Evolutionary conservation across 2,888 invertebrate genomes (phyloP).

Genomic region (Eubasilissa splendida): DNA sequence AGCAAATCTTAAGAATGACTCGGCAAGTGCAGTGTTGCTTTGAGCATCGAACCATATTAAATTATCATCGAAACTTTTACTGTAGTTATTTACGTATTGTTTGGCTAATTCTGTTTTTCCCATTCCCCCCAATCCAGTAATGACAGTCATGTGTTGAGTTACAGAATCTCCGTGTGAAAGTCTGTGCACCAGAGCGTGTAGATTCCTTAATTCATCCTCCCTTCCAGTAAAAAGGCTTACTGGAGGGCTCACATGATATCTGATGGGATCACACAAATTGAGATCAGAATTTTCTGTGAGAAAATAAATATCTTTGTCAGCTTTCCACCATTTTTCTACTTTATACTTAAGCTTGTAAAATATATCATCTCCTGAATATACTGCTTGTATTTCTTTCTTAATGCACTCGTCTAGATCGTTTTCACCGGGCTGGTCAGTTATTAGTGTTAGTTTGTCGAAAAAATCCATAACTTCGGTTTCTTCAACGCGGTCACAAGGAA

Average conservation of each 20-base stretch:
- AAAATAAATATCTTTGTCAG: neutral
- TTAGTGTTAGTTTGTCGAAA: neutral
- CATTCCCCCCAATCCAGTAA: constrained; percentile 8
- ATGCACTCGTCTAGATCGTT: neutral
- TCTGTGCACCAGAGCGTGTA: neutral
- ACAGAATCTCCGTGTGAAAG: neutral
- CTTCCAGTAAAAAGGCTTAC: neutral
- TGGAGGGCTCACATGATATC: neutral
- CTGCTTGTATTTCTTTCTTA: neutral
- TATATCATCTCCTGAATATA: neutral
- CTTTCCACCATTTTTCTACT: constrained; percentile 15
- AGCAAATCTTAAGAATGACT: neutral
- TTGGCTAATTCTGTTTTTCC: constrained; percentile 6
- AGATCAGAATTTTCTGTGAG: neutral
- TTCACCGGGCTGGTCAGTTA: neutral
- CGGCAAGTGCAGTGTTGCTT: neutral
- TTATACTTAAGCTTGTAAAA: neutral
- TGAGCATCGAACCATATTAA: constrained; percentile 4
- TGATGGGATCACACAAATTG: neutral
- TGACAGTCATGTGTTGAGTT: neutral
- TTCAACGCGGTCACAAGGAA: neutral
- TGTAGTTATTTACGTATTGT: neutral
- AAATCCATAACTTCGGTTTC: neutral
- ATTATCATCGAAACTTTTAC: neutral
- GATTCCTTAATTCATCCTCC: neutral